phyloP scores from a whole-genome alignment of 1,140 invertebrate species.

The Eufriesea mexicana region DNA sequence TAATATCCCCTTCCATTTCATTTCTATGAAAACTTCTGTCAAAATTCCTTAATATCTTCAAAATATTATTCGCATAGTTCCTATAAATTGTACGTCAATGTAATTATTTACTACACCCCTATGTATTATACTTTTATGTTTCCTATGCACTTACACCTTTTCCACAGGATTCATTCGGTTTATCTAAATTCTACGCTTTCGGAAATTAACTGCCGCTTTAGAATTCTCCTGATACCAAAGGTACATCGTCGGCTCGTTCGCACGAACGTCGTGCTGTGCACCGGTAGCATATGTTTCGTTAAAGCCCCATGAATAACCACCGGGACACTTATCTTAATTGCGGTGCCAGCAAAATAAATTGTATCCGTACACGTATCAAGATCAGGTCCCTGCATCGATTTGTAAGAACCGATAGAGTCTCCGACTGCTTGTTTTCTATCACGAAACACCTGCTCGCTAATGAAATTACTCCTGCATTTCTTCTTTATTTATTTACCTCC shows the following conservation, averaged over 20 bases:
- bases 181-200: neutral
- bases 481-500: no score
- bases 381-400: conserved; percentile 22
- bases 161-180: neutral
- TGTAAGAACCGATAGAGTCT: conserved; percentile 1
- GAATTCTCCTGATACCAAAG: neutral
- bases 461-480: neutral
- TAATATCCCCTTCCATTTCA: no score
- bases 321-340: conserved; percentile 17
- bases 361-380: conserved; percentile 12
- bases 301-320: neutral
- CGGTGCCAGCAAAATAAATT: conserved; percentile 14
- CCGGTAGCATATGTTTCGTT: neutral
- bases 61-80: no score
- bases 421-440: neutral
- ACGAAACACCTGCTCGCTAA: conserved; percentile 26
- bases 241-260: neutral
- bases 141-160: neutral
- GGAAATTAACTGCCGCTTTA: neutral
- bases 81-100: no score
- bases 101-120: no score
- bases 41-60: no score
- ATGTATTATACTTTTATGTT: no score
- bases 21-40: no score
- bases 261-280: neutral